Percentiles rank a stretch among this genome's conserved stretches.
Evolutionary conservation across 1,140 invertebrate genomes (phyloP).

Genomic region (Arion vulgaris): DNA sequence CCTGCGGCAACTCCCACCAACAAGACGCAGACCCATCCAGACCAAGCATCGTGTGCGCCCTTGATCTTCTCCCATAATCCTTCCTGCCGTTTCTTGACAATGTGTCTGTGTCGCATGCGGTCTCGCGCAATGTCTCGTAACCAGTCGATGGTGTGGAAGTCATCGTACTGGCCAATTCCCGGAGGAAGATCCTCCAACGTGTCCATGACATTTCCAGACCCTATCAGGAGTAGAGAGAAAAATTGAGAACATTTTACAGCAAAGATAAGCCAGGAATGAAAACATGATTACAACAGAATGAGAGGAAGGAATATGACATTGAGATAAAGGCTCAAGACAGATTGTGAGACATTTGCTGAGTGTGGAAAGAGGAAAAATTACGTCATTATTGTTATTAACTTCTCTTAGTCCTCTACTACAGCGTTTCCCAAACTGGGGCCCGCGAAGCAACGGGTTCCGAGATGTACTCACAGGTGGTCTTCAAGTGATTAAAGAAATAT

Average conservation of each 20-base stretch:
- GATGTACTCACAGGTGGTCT: too few species aligned
- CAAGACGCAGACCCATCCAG: conserved; percentile 98
- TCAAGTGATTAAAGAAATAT: too few species aligned
- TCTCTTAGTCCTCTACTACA: too few species aligned
- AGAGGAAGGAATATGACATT: too few species aligned
- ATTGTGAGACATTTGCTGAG: too few species aligned
- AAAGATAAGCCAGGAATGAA: too few species aligned
- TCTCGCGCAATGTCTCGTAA: conserved; percentile 97
- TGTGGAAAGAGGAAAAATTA: too few species aligned
- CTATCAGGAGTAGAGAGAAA: conserved; percentile 47
- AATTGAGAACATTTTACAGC: neutral
- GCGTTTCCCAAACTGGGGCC: too few species aligned
- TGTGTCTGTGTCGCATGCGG: conserved; percentile 94
- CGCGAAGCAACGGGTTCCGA: too few species aligned
- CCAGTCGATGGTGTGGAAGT: conserved; percentile 99
- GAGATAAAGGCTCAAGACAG: too few species aligned
- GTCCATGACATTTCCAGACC: conserved; percentile 69
- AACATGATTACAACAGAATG: too few species aligned
- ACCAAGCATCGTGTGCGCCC: conserved; percentile 88
- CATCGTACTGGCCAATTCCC: conserved; percentile 97
- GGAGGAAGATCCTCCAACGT: conserved; percentile 84
- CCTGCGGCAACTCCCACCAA: conserved; percentile 89
- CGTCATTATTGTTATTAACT: too few species aligned
- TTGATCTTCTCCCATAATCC: conserved; percentile 65
- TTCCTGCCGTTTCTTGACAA: conserved; percentile 82